Evolutionary conservation across 2,113 vertebrate species (phyloP), one percentile per base, ranked within the genome.

Genomic region (Lagopus leucura): DNA sequence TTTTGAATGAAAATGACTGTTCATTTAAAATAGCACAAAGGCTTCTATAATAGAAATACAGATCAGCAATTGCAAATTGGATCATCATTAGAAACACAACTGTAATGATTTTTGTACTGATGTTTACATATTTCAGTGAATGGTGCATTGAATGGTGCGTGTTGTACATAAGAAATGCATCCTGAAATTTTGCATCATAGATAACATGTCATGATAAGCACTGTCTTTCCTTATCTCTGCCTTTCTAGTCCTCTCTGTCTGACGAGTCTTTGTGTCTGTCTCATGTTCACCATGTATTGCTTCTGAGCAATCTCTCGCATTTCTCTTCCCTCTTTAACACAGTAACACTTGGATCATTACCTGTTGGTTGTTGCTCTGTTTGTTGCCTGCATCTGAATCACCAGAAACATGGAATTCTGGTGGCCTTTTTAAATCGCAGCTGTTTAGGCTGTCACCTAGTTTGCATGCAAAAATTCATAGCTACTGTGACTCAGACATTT

Each of bases 271-370:
- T 74, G 63, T 71, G 27, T 13, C 22, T 40, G 18, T 82, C 67
- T 84, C 0, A 0, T 43, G 7, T 61, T 69, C 36, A 34, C 13
- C 10, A 3, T 22, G 6, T 48, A 90, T 0, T 0, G 0, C 28
- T 30, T 69, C 69, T 76, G 60, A 42, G 52, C 52, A 54, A 20
- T 14, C 43, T 5, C 45, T 50, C 7, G 4, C 86, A 22, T 52
- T 74, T 65, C 48, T 78, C 19, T 36, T 76, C 6, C 0, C 57
- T 42, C 70, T 54, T 2, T 0, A 47, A 43, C 40, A 17, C 64
- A 61, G 0, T 21, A 81, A 48, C 0, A 0, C 45, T 72, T n/a
- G 36, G 30, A 47, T 0, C 2, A 55, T 27, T 45, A 52, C 54
- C 55, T 86, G 50, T 45, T 13, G 55, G 17, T 42, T 78, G 25